Base-by-base conservation (phyloP, 2,888 invertebrate species). In the Anaspis maculata region DNA sequence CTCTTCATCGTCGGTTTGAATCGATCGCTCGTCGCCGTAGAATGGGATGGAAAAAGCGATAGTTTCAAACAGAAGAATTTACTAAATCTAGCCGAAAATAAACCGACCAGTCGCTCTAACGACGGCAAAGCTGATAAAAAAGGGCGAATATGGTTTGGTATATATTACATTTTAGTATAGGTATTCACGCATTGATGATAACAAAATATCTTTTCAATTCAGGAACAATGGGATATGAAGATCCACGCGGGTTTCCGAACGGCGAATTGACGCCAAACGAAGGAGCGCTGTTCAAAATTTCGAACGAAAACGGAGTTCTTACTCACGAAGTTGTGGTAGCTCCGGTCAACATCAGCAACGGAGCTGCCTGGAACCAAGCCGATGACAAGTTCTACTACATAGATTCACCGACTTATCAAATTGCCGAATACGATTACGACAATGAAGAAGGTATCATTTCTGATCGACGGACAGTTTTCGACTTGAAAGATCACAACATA, bases 361-460 rank as follows among this genome's bases (percentile, higher is more conserved):
- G 88, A 2, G 61, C 87, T 6, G 77, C 78, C 1, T 88, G 87
- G 87, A 79, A 75, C n/a, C 52, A 63, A 0, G 77, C 81, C 50
- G 74, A 76, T 51, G 71, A 73, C 39, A 74, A 71, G 46, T 78
- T 87, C 71, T 88, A 80, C 61, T 87, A 80, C 61, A 83, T 84
- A 22, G 88, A 88, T 62, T 76, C 83, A 0, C 69, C 74, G 0
- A 77, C 79, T 0, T 61, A 68, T 19, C 72, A 76, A 44, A 68
- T 87, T 3, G 77, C 71, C 37, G 77, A 74, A 4, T 87, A 79
- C 51, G 79, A 86, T 55, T 87, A 72, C 49, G 71, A 84, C 45
- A 49, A 73, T 0, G 62, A 62, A 1, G 66, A 62, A 14, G 78
- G 74, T 21, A 52, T 44, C 13, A 72, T 79, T 29, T 42, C 42